A percentile compares a stretch with the other conserved stretches of the same genome.
These are phyloP conservation scores for Protobothrops flavoviridis DNA, from an alignment of 2,113 vertebrate genomes.

Conservation along the genomic window DNA sequence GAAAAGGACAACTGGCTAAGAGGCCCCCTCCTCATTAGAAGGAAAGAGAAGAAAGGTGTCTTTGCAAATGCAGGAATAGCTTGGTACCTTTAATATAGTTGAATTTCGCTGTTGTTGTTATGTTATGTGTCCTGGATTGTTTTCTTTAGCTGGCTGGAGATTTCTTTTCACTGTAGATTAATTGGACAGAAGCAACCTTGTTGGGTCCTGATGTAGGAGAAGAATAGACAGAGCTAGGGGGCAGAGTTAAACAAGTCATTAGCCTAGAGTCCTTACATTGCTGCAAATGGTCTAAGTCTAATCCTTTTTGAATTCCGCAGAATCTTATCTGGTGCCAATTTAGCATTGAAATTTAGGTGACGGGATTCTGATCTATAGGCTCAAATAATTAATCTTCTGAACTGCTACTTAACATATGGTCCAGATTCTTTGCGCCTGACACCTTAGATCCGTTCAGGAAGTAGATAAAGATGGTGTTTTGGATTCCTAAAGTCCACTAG, in stretches of 20 bases:
- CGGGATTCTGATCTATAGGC: background rate
- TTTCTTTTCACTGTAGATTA: background rate
- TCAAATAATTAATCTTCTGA: background rate
- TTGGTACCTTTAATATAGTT: background rate
- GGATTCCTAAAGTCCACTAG: background rate
- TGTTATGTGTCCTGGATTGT: background rate
- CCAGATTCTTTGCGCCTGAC: background rate
- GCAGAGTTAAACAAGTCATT: background rate
- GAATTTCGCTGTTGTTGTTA: background rate
- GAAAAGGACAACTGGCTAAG: background rate
- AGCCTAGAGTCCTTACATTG: background rate
- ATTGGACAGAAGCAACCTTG: background rate
- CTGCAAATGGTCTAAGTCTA: background rate
- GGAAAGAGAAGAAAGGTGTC: background rate
- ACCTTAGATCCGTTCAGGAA: background rate
- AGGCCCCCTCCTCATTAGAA: background rate
- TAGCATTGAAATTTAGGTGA: background rate
- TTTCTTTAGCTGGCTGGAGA: background rate
- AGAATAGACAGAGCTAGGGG: background rate
- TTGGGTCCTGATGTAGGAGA: background rate
- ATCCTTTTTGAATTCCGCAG: background rate
- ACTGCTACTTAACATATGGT: background rate
- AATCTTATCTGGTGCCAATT: background rate
- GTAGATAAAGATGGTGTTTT: background rate
- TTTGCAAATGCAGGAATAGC: background rate